Evolutionary conservation across 37 sponge, comb jelly and placozoan species (phyloP).

Genomic region (Cladorhizidae sp.): DNA sequence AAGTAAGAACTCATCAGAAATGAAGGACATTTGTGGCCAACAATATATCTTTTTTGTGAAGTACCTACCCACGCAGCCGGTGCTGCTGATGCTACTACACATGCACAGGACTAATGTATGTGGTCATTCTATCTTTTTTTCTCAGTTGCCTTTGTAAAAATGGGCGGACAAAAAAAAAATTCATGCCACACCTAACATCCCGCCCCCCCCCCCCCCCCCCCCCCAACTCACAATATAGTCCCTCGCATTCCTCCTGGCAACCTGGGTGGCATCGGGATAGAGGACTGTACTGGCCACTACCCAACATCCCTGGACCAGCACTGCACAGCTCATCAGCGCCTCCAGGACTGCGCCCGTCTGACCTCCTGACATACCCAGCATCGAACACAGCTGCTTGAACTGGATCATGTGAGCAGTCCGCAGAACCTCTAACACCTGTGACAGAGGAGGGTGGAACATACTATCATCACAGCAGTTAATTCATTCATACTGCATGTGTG

Average conservation of each 20-base stretch:
- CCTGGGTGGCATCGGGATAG: conserved; percentile 4
- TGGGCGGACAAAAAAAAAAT: too few species aligned
- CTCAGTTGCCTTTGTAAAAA: too few species aligned
- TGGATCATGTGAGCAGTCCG: conserved; percentile 35
- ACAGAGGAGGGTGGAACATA: background rate
- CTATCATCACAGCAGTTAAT: background rate
- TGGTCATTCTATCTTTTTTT: too few species aligned
- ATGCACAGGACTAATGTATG: too few species aligned
- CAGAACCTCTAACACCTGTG: conserved; percentile 15
- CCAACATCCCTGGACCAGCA: conserved; percentile 85
- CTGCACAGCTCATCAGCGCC: conserved; percentile 42
- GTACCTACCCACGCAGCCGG: too few species aligned
- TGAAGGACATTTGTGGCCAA: too few species aligned
- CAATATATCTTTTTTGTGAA: too few species aligned
- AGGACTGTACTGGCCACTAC: conserved; percentile 53
- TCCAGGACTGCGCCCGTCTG: conserved; percentile 12
- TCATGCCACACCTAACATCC: too few species aligned
- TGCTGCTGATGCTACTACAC: too few species aligned
- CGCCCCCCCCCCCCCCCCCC: too few species aligned
- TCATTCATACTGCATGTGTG: background rate
- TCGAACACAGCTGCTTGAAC: conserved; percentile 48
- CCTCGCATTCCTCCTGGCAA: conserved; percentile 38
- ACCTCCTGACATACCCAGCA: conserved; percentile 35
- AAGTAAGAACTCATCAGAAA: too few species aligned
- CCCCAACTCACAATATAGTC: conserved; percentile 68